Evolutionary conservation across 1,140 invertebrate species (phyloP).

Genomic region (Calliphora vicina): DNA sequence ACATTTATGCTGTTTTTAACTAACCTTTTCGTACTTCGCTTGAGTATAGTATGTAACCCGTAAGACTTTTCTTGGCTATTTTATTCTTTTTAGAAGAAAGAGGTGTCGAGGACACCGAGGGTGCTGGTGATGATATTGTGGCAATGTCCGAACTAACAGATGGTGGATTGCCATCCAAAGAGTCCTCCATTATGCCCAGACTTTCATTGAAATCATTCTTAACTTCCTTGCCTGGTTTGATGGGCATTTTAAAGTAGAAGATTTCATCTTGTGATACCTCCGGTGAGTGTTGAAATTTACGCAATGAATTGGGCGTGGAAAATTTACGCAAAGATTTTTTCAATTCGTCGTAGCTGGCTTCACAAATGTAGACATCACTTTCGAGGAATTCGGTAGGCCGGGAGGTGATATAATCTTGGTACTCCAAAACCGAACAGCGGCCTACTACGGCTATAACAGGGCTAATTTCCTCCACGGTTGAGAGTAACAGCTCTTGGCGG

Average conservation of each 20-base stretch:
- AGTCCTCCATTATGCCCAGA: constrained; percentile 72
- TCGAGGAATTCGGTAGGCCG: constrained; percentile 94
- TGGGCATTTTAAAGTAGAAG: constrained; percentile 83
- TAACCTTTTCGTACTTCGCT: constrained; percentile 90
- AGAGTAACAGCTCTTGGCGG: constrained; percentile 93
- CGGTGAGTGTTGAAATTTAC: constrained; percentile 84
- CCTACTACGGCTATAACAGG: constrained; percentile 89
- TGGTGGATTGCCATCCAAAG: constrained; percentile 76
- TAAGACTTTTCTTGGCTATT: constrained; percentile 81
- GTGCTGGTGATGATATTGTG: constrained; percentile 61
- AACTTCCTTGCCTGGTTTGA: constrained; percentile 70
- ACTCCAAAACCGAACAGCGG: constrained; percentile 89
- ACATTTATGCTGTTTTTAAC: constrained; percentile 46
- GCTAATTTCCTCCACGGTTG: constrained; percentile 90
- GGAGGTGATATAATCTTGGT: constrained; percentile 90
- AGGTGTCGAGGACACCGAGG: constrained; percentile 67
- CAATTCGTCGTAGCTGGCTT: constrained; percentile 90
- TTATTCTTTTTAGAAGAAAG: constrained; percentile 65
- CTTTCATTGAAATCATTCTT: constrained; percentile 66
- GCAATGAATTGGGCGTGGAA: constrained; percentile 75
- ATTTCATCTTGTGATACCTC: constrained; percentile 92
- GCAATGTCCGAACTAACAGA: constrained; percentile 76
- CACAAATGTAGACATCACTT: constrained; percentile 92
- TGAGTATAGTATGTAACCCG: constrained; percentile 98
- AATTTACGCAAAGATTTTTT: constrained; percentile 82